Conservation (phyloP, 2,113 vertebrate genomes). For the Beaufortia kweichowensis region DNA sequence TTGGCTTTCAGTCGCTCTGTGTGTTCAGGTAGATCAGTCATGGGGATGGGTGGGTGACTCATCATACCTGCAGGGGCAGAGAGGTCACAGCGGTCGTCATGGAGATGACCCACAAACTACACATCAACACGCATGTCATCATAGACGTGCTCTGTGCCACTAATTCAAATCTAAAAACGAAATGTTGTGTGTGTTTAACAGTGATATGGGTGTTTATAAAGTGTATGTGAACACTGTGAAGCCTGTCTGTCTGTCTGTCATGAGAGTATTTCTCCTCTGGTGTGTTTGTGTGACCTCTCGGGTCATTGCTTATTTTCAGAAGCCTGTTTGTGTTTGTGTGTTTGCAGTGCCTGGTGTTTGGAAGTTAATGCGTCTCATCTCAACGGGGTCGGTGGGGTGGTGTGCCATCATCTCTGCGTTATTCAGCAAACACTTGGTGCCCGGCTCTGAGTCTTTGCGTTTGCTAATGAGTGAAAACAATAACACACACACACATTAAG, state of each 20-base stretch:
- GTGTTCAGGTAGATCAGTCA: slow-evolving; percentile 92
- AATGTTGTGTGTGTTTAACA: no score
- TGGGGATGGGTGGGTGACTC: slow-evolving; percentile 92
- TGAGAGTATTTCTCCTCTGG: neutral
- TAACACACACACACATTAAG: slow-evolving; percentile 58
- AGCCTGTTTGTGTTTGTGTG: slow-evolving; percentile 1
- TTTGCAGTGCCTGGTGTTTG: slow-evolving; percentile 87
- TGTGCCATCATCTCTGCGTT: slow-evolving; percentile 91
- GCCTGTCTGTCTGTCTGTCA: neutral
- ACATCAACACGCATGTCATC: no score
- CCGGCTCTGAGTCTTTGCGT: slow-evolving; percentile 92
- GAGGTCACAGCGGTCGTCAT: slow-evolving; percentile 55
- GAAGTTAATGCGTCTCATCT: slow-evolving; percentile 98
- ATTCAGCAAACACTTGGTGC: slow-evolving; percentile 92
- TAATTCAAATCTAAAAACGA: no score
- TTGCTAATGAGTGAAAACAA: slow-evolving; percentile 79
- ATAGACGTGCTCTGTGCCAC: no score
- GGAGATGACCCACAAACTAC: neutral
- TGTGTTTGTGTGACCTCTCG: neutral
- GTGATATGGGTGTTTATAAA: no score
- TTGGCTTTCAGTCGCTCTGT: slow-evolving; percentile 95
- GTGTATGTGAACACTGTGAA: no score
- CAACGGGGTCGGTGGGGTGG: slow-evolving; percentile 95
- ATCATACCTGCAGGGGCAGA: slow-evolving; percentile 82
- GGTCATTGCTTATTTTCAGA: slow-evolving; percentile 38